phyloP scores from a whole-genome alignment of 2,113 vertebrate genomes.

The Copsychus sechellarum region DNA sequence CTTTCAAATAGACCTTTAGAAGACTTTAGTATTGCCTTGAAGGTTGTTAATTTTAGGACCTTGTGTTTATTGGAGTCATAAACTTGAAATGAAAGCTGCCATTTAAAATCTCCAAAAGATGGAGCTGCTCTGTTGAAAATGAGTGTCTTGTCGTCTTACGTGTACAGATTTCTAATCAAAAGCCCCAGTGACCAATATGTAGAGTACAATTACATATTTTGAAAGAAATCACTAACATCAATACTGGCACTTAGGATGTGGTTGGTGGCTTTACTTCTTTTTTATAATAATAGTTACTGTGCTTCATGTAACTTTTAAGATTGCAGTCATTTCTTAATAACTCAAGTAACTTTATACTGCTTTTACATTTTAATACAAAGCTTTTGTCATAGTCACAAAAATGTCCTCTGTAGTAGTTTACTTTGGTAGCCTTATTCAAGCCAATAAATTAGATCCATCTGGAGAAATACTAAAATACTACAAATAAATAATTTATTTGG shows the following conservation, averaged over 20 bases:
- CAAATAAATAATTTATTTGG: not conserved
- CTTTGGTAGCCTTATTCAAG: not conserved
- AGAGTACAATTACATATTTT: not conserved
- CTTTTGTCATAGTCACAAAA: not conserved
- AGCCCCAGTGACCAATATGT: not conserved
- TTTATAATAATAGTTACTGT: not conserved
- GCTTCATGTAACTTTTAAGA: not conserved
- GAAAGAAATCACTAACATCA: not conserved
- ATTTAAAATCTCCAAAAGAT: not conserved
- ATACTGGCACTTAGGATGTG: not conserved
- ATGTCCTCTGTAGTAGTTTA: not conserved
- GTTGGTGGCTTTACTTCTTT: not conserved
- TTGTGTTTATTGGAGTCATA: not conserved
- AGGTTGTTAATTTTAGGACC: not conserved
- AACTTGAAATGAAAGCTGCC: not conserved
- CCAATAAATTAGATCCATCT: not conserved
- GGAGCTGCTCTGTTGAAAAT: not conserved
- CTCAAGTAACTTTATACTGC: not conserved
- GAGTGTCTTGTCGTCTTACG: not conserved
- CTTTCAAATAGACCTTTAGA: not conserved
- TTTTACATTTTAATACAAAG: not conserved
- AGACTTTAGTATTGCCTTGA: not conserved
- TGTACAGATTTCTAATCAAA: not conserved
- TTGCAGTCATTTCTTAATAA: not conserved
- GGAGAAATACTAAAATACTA: not conserved